phyloP scores from a whole-genome alignment of 1,140 invertebrate genomes.

The Saxidomus purpurata region DNA sequence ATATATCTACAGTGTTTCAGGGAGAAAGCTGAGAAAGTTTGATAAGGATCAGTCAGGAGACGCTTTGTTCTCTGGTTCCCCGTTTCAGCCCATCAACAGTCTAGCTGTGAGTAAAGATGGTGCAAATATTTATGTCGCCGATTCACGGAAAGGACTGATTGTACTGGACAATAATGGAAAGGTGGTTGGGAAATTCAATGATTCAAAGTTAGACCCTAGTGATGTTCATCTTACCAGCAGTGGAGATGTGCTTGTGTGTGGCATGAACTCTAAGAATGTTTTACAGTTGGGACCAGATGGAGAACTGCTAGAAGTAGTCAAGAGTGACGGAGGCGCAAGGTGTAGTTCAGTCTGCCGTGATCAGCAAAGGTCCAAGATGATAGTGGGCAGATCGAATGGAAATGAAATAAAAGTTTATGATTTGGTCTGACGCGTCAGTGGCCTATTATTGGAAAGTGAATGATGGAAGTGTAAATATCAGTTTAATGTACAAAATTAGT shows the following conservation, averaged over 20 bases:
- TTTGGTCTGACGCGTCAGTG: neutral
- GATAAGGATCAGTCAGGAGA: neutral
- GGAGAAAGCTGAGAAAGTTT: neutral
- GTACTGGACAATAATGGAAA: constrained; percentile 2
- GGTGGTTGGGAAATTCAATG: neutral
- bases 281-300: neutral
- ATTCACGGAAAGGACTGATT: neutral
- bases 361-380: neutral
- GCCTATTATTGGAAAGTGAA: too few relatives aligned
- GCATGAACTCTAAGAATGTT: neutral
- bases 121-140: neutral
- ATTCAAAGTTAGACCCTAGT: neutral
- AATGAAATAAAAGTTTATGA: neutral
- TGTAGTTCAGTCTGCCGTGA: neutral
- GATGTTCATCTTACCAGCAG: neutral
- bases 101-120: neutral
- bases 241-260: neutral
- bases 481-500: too few relatives aligned
- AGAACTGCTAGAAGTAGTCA: neutral
- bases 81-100: neutral
- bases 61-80: neutral
- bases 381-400: neutral
- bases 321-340: too few relatives aligned
- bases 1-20: neutral
- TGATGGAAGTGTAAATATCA: too few relatives aligned